A percentile compares a stretch with the other conserved stretches of the same genome.
Evolutionary conservation across 1,140 invertebrate genomes (phyloP).

Genomic region (Bombyx mori): DNA sequence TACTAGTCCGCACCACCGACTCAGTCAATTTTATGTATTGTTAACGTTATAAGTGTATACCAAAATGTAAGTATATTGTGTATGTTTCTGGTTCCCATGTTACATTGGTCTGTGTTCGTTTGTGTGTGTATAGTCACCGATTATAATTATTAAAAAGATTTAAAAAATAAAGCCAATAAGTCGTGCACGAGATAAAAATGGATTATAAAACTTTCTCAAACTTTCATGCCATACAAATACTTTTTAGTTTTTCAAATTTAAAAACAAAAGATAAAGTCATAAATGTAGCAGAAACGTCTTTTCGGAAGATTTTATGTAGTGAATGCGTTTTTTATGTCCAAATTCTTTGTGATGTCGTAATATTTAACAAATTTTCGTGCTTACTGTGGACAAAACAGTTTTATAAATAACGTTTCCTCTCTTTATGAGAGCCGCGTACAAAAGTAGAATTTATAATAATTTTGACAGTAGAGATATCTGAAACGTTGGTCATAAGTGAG

Average conservation of each 20-base stretch:
- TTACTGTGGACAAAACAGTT: conserved; percentile 37
- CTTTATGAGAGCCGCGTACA: conserved; percentile 54
- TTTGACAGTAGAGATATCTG: conserved; percentile 49
- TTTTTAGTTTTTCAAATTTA: conserved; percentile 26
- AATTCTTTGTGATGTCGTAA: conserved; percentile 70
- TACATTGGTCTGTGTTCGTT: too few relatives aligned
- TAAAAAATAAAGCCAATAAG: too few relatives aligned
- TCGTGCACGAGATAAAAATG: too few relatives aligned
- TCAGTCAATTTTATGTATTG: too few relatives aligned
- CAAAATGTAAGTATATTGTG: too few relatives aligned
- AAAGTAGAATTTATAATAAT: conserved; percentile 35
- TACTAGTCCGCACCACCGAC: too few relatives aligned
- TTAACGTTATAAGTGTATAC: too few relatives aligned
- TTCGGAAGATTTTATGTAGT: conserved; percentile 61
- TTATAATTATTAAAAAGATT: too few relatives aligned
- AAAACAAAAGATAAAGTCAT: conserved; percentile 65
- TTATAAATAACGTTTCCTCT: conserved; percentile 42
- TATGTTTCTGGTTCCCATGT: too few relatives aligned
- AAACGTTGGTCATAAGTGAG: conserved; percentile 51
- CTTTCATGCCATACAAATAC: too few relatives aligned
- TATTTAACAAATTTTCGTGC: conserved; percentile 61
- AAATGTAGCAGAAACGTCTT: conserved; percentile 62
- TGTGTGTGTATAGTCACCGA: too few relatives aligned
- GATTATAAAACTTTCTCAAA: too few relatives aligned
- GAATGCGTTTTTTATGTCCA: conserved; percentile 67